phyloP scores from a whole-genome alignment of 2,888 invertebrate species.

The Cerastis rubricosa region DNA sequence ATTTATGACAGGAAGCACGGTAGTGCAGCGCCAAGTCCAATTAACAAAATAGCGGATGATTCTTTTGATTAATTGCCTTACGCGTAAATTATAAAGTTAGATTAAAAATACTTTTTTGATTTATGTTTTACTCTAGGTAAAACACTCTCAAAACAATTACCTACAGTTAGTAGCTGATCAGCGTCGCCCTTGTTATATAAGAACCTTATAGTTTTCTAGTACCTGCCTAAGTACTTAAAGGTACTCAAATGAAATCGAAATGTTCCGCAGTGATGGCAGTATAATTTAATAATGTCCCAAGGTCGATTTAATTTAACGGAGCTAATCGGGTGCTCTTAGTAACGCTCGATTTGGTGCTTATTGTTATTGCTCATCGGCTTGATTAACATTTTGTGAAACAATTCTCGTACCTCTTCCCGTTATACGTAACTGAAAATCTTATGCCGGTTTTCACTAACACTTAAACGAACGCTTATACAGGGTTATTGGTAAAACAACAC shows the following conservation, averaged over 20 bases:
- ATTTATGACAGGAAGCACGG: slow-evolving; percentile 7
- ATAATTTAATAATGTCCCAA: slow-evolving; percentile 37
- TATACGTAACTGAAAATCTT: neutral
- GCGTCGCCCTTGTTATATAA: neutral
- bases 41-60: neutral
- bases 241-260: slow-evolving; percentile 4
- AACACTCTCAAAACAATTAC: neutral
- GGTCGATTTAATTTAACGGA: slow-evolving; percentile 23
- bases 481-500: too few relatives aligned
- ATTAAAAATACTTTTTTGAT: neutral
- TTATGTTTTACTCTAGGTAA: neutral
- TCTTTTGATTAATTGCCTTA: neutral
- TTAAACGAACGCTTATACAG: neutral
- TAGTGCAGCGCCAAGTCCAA: slow-evolving; percentile 10
- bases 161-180: neutral
- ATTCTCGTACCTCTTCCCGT: neutral
- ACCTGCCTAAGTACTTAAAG: neutral
- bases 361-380: slow-evolving; percentile 6
- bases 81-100: neutral
- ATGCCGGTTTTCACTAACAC: neutral
- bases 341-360: slow-evolving; percentile 35
- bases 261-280: slow-evolving; percentile 4
- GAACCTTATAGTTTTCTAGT: neutral
- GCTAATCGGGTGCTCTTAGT: slow-evolving; percentile 15
- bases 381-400: neutral